phyloP scores from a whole-genome alignment of 2,888 invertebrate genomes.

The Boloria euphrosyne region DNA sequence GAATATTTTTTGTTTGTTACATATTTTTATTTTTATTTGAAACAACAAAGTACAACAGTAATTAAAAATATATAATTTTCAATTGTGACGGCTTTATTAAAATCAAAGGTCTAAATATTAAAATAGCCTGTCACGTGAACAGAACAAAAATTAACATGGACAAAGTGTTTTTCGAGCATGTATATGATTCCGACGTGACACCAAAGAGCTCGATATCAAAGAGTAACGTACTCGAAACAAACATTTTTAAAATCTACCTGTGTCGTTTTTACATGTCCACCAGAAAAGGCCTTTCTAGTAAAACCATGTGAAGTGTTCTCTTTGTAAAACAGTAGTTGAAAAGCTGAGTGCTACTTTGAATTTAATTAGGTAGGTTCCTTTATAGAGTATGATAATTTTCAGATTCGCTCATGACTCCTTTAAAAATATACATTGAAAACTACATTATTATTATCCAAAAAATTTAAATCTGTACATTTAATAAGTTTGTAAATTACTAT shows the following conservation, averaged over 20 bases:
- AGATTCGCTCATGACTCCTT: slow-evolving; percentile 6
- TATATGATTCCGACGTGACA: slow-evolving; percentile 57
- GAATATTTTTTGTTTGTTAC: neutral
- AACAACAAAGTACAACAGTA: too few species aligned
- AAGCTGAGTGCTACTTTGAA: slow-evolving; percentile 35
- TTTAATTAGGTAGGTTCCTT: slow-evolving; percentile 38
- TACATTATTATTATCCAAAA: neutral
- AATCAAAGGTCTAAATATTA: slow-evolving; percentile 10
- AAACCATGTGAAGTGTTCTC: slow-evolving; percentile 42
- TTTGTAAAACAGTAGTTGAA: slow-evolving; percentile 42
- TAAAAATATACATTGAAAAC: neutral
- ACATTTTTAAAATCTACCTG: slow-evolving; percentile 53
- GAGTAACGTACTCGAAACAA: slow-evolving; percentile 50
- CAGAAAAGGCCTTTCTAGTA: slow-evolving; percentile 49
- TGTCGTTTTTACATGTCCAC: slow-evolving; percentile 55
- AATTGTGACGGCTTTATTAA: neutral
- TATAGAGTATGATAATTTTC: slow-evolving; percentile 17
- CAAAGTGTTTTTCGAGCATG: slow-evolving; percentile 53
- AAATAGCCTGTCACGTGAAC: slow-evolving; percentile 23
- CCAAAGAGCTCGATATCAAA: slow-evolving; percentile 63
- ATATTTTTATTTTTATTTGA: neutral
- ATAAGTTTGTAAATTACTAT: too few species aligned
- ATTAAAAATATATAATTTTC: neutral
- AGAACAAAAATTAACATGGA: slow-evolving; percentile 45
- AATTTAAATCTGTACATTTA: too few species aligned